These are phyloP conservation scores for Tragulus kanchil DNA, from an alignment of 2,113 vertebrate genomes.

Conservation along the genomic window DNA sequence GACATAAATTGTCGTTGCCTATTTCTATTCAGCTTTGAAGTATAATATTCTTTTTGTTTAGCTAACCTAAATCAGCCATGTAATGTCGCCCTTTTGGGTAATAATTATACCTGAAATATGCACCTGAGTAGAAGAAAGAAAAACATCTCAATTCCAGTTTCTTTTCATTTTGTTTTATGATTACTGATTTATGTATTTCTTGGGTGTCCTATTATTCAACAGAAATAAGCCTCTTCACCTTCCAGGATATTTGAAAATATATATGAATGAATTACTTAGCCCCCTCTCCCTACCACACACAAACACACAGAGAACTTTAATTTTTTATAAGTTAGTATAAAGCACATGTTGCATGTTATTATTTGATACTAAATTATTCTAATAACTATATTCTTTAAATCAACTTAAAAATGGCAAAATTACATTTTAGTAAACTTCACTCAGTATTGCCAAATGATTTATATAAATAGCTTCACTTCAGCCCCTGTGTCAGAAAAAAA, in stretches of 20 bases:
- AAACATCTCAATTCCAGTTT: constrained; percentile 70
- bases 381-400: constrained; percentile 80
- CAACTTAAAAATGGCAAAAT: constrained; percentile 80
- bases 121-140: constrained; percentile 60
- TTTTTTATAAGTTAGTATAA: constrained; percentile 80
- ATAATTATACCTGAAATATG: constrained; percentile 77
- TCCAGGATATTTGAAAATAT: constrained; percentile 58
- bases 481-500: too few species aligned
- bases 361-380: constrained; percentile 69
- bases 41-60: constrained; percentile 67
- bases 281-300: not conserved
- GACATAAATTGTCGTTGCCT: constrained; percentile 65
- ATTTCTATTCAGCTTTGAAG: constrained; percentile 78
- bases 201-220: constrained; percentile 65
- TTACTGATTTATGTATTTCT: constrained; percentile 80
- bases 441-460: constrained; percentile 41
- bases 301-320: constrained; percentile 56
- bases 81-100: constrained; percentile 68
- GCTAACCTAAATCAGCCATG: constrained; percentile 80
- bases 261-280: constrained; percentile 64
- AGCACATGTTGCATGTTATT: constrained; percentile 68
- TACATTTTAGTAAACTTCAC: constrained; percentile 66
- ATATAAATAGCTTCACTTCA: constrained; percentile 55
- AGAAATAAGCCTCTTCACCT: constrained; percentile 56
- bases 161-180: constrained; percentile 69